Conservation (phyloP, 2,888 invertebrate genomes). For the Didymodactylos carnosus region DNA sequence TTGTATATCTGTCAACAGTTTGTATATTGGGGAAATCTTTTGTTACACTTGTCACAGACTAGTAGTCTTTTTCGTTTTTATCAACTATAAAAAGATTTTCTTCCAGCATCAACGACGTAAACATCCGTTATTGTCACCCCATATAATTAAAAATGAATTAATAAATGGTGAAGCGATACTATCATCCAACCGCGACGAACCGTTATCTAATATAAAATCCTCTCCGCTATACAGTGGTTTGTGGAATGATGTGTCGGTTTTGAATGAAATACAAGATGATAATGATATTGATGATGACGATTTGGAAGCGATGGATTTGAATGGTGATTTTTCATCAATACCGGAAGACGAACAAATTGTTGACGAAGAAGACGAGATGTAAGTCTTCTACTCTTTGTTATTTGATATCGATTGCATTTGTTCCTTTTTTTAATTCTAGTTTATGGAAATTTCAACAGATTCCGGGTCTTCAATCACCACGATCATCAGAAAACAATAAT, state of each 20-base stretch:
- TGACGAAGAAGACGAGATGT: neutral
- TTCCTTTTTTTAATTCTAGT: neutral
- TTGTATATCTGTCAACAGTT: no score
- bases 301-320: no score
- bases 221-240: no score
- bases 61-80: no score
- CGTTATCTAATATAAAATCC: no score
- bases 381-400: neutral
- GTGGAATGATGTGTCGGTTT: neutral
- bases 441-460: neutral
- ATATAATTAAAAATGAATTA: neutral
- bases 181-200: no score
- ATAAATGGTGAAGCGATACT: no score
- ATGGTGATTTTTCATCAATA: neutral
- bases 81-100: neutral
- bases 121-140: neutral
- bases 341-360: neutral
- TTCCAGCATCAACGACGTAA: neutral
- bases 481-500: neutral
- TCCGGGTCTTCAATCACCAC: no score
- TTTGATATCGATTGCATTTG: no score
- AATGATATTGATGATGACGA: neutral
- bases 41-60: no score
- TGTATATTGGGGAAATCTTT: no score
- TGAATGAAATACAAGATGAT: neutral